Percentiles rank a stretch among this genome's conserved stretches.
phyloP scores from a whole-genome alignment of 92 coral and sea anemone species.

The Plumapathes pennacea region DNA sequence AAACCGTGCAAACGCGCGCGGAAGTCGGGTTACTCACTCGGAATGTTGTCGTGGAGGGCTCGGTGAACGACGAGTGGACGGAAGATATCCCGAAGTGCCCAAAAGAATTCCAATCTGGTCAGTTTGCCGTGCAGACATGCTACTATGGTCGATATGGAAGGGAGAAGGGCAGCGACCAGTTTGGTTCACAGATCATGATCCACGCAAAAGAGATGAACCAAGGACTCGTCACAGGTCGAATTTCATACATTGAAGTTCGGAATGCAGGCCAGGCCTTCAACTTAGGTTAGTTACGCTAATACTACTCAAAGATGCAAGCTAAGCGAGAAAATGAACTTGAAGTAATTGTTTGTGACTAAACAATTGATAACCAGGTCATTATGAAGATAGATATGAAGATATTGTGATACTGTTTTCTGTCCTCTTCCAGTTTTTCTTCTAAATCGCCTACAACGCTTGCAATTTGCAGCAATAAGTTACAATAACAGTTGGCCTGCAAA shows the following conservation, averaged over 20 bases:
- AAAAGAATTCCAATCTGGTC: slow-evolving; percentile 76
- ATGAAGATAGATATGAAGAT: no score
- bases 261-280: slow-evolving; percentile 89
- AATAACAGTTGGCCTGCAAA: no score
- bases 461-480: no score
- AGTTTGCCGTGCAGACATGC: slow-evolving; percentile 86
- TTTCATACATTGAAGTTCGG: slow-evolving; percentile 80
- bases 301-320: no score
- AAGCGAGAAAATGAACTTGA: no score
- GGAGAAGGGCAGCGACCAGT: slow-evolving; percentile 67
- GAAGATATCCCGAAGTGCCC: slow-evolving; percentile 64
- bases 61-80: slow-evolving; percentile 73
- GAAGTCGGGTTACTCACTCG: slow-evolving; percentile 96
- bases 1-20: slow-evolving; percentile 72
- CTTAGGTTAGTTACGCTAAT: slow-evolving; percentile 75
- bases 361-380: no score
- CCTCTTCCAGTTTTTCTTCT: no score
- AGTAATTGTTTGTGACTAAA: no score
- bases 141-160: slow-evolving; percentile 78
- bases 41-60: slow-evolving; percentile 89
- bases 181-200: slow-evolving; percentile 89
- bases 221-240: slow-evolving; percentile 81
- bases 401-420: no score
- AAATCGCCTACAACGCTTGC: no score
- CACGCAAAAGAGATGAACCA: slow-evolving; percentile 66